Conservation (phyloP, 2,797 vertebrate species). For the Ficedula albicollis region DNA sequence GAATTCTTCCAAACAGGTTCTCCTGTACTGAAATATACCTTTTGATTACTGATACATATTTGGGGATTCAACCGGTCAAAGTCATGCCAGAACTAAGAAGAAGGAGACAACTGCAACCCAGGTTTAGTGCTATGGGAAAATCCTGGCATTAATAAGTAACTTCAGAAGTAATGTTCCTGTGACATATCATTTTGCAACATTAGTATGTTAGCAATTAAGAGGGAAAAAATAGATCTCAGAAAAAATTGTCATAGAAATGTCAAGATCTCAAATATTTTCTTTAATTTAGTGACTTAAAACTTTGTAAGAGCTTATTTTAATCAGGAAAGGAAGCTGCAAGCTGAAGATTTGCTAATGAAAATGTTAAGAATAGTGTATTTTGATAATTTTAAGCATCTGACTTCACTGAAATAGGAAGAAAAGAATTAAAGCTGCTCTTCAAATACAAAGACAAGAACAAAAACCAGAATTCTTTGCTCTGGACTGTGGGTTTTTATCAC, state of each 20-base stretch:
- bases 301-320: slow-evolving; percentile 8
- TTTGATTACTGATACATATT: slow-evolving; percentile 77
- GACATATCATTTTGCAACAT: slow-evolving; percentile 73
- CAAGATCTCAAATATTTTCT: background rate
- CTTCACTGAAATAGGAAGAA: background rate
- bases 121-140: slow-evolving; percentile 74
- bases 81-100: slow-evolving; percentile 68
- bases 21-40: slow-evolving; percentile 78
- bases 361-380: background rate
- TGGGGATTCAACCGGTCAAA: slow-evolving; percentile 72
- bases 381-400: background rate
- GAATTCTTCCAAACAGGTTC: slow-evolving; percentile 82
- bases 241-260: slow-evolving; percentile 3
- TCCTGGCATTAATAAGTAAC: slow-evolving; percentile 85
- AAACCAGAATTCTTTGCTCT: background rate
- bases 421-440: slow-evolving; percentile 22
- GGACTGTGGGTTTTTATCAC: background rate
- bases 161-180: slow-evolving; percentile 72
- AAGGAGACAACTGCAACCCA: slow-evolving; percentile 60
- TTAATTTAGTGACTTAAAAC: slow-evolving; percentile 27
- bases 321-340: background rate
- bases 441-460: background rate
- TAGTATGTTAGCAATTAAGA: slow-evolving; percentile 67
- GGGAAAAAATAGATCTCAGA: background rate
- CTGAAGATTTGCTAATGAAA: slow-evolving; percentile 24